Evolutionary conservation across 2,888 invertebrate species (phyloP).

Genomic region (Amaurobius ferox): DNA sequence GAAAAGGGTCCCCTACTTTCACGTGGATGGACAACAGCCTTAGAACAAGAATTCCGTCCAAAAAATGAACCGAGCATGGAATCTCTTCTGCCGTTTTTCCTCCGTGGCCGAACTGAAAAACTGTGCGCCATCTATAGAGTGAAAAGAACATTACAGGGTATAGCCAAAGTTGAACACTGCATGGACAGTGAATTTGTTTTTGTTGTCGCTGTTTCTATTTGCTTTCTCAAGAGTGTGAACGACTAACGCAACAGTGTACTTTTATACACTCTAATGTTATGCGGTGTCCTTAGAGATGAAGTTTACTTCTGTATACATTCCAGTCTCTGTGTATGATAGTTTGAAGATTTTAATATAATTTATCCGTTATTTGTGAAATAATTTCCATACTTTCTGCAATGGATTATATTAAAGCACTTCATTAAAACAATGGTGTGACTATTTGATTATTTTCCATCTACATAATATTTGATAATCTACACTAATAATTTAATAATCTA

Average conservation of each 20-base stretch:
- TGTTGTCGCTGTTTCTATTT: constrained; percentile 52
- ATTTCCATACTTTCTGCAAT: constrained; percentile 68
- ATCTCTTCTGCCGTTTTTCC: neutral
- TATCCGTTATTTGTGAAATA: constrained; percentile 63
- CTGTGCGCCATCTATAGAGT: constrained; percentile 52
- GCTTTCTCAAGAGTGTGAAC: constrained; percentile 38
- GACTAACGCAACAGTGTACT: constrained; percentile 42
- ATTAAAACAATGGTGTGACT: constrained; percentile 33
- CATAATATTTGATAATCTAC: too few relatives aligned
- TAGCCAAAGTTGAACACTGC: constrained; percentile 64
- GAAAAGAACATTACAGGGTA: constrained; percentile 57
- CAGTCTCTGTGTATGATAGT: constrained; percentile 63
- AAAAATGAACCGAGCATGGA: neutral
- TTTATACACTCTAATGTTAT: constrained; percentile 33
- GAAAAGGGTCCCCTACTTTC: too few relatives aligned
- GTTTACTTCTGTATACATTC: constrained; percentile 64
- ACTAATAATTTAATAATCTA: too few relatives aligned
- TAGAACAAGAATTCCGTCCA: constrained; percentile 56
- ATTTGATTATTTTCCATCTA: neutral
- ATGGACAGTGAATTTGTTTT: constrained; percentile 67
- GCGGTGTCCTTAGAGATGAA: constrained; percentile 15
- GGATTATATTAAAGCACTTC: constrained; percentile 72
- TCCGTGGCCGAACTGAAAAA: too few relatives aligned
- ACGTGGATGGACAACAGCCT: too few relatives aligned
- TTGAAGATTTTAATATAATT: constrained; percentile 72